Base-by-base conservation (phyloP, 1,140 invertebrate genomes). In the Cryptotermes secundus region DNA sequence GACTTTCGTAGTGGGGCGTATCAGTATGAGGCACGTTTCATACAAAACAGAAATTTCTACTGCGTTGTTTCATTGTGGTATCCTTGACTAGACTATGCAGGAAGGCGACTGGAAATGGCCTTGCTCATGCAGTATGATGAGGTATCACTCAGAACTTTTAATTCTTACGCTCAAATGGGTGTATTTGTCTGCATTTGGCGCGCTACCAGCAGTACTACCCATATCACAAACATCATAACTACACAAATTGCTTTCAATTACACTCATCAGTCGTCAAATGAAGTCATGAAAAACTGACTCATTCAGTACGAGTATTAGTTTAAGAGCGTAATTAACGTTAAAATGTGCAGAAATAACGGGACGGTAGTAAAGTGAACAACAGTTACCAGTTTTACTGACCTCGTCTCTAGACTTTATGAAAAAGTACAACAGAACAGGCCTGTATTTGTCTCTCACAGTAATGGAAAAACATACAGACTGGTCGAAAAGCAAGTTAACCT, bases 161-260 rank as follows among this genome's bases (percentile, higher is more conserved):
- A 72, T 72, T 31, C 59, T 9, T 10, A 72, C 2, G 45, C 45
- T 49, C 45, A 49, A 22, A 19, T 49, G 22, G 22, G 45, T 19
- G 19, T 22, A 49, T 19, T 49, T 22, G 14, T 0, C 45, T 49
- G 45, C 1, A 49, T 19, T 49, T 49, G 14, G 45, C 45, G 45
- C 12, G 16, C 45, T 3, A 22, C 45, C 19, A 22, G 45, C 9
- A 72, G 59, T n/a, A 72, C 1, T 31, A 31, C n/a, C 59, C 26
- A 31, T 31, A 4, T 72, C n/a, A 31, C 26, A 72, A 72, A 72
- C 26, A 59, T 59, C 19, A 49, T 19, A 72, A 72, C 59, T 26
- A 72, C 59, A 72, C 31, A 72, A 72, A 72, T 72, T 72, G 14
- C 59, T 72, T 72, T 31, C 26, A 72, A 72, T 72, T 72, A n/a